These are phyloP conservation scores for Turnix velox DNA, from an alignment of 2,113 vertebrate genomes.

Conservation along the genomic window DNA sequence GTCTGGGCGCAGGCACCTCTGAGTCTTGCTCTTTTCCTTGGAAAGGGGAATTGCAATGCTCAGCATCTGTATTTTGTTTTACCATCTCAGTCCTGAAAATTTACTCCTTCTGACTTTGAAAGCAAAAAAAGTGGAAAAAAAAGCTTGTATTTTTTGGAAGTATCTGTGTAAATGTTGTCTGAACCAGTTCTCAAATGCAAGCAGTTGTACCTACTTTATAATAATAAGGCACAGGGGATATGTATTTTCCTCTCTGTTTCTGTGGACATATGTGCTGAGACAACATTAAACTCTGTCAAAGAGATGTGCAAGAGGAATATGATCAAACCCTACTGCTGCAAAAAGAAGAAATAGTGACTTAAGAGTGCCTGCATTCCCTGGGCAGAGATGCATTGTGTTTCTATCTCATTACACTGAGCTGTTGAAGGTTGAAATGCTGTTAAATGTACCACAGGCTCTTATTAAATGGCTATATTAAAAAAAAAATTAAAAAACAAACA, in stretches of 20 bases:
- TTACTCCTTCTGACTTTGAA: background rate
- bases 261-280: background rate
- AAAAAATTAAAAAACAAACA: background rate
- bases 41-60: background rate
- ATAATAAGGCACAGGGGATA: background rate
- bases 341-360: background rate
- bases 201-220: background rate
- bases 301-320: background rate
- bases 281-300: background rate
- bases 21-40: background rate
- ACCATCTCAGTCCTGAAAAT: background rate
- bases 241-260: background rate
- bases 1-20: background rate
- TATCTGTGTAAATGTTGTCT: background rate
- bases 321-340: slow-evolving; percentile 10
- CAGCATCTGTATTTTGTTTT: background rate
- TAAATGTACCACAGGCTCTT: slow-evolving; percentile 35
- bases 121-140: background rate
- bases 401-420: background rate
- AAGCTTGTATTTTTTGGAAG: background rate
- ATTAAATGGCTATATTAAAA: slow-evolving; percentile 12
- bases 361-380: background rate
- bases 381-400: background rate
- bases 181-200: background rate
- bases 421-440: slow-evolving; percentile 15